Evolutionary conservation across 2,113 vertebrate genomes (phyloP).

Genomic region (Calidris pygmaea): DNA sequence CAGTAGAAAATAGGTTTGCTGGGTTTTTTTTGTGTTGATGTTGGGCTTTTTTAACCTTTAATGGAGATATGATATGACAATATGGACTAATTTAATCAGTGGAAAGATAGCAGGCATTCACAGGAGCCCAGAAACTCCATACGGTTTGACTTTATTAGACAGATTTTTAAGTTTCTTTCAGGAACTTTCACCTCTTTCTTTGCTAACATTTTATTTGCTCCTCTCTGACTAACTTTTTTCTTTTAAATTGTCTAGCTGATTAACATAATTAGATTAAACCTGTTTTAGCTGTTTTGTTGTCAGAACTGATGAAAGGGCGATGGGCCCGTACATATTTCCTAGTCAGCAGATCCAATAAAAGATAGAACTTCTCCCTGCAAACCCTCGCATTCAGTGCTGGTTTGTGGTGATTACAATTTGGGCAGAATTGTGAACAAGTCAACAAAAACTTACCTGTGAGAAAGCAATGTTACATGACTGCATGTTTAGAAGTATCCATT

Average conservation of each 20-base stretch:
- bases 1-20: background rate
- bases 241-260: background rate
- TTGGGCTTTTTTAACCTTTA: background rate
- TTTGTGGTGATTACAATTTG: background rate
- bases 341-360: background rate
- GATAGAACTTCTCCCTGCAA: background rate
- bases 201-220: background rate
- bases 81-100: background rate
- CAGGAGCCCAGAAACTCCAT: background rate
- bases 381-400: background rate
- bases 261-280: slow-evolving; percentile 14
- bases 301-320: background rate
- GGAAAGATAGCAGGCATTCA: background rate
- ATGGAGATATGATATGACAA: background rate
- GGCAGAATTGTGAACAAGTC: background rate
- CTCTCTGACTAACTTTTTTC: background rate
- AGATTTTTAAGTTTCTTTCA: background rate
- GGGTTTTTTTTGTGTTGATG: background rate
- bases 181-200: background rate
- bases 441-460: background rate
- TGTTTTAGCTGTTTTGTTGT: slow-evolving; percentile 12
- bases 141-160: background rate
- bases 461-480: background rate
- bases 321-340: background rate
- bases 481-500: background rate